Base-by-base conservation (phyloP, 2,113 vertebrate genomes). In the Pitta sordida region DNA sequence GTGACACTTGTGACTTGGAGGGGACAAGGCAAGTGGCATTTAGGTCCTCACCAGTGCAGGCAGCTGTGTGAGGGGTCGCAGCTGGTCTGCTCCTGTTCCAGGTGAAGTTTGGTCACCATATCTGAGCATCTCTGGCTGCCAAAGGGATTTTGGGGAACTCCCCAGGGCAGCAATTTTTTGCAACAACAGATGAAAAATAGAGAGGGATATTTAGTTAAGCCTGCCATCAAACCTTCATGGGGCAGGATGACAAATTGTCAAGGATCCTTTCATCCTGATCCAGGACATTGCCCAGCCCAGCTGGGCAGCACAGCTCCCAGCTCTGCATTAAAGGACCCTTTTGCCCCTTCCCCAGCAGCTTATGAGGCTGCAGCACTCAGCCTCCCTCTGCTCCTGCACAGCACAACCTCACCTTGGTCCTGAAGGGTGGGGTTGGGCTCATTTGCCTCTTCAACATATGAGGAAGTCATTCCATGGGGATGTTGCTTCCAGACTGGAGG, bases 271-370 rank as follows among this genome's bases (percentile, higher is more conserved):
- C 52, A 48, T 39, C 19, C 17, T 13, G 15, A 37, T 44, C 48
- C 53, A 63, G 17, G 3, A 0, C 13, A 15, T 11, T 11, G 2
- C 7, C 34, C 29, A 44, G 22, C 18, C 0, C 0, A 86, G 49
- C 36, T 15, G 49, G 56, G 59, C 73, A 43, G 77, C 39, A 64
- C 2, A 9, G 12, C 43, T 53, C 67, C 59, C 3, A 10, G 32
- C 24, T 91, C 49, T 49, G n/a, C 19, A 52, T 22, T 37, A 51
- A 82, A 91, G 51, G 39, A 23, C 18, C 12, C 18, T 19, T 29
- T 60, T 46, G 62, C 21, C 41, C 36, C 5, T n/a, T 48, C 49
- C 41, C 12, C 56, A 12, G 36, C 41, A 77, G 53, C 43, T 76
- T 41, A 34, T 30, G 19, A 18, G 29, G n/a, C 46, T 52, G 65